These are phyloP conservation scores for Microcebus jonahi DNA, from an alignment of 2,113 vertebrate genomes.

Conservation along the genomic window DNA sequence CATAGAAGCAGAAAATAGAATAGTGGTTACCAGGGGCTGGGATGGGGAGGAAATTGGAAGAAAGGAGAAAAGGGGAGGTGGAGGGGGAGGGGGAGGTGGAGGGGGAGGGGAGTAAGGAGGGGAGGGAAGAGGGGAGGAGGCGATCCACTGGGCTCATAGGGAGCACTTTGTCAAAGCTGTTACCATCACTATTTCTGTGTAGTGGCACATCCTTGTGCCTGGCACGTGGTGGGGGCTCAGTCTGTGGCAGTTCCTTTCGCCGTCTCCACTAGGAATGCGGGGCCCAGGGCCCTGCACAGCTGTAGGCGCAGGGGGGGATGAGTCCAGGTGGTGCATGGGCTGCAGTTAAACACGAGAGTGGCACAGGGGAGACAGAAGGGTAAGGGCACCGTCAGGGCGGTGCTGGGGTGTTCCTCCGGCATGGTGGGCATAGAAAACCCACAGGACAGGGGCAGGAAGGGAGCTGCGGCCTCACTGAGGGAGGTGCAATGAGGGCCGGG, in stretches of 20 bases:
- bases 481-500: background rate
- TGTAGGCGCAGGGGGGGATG: background rate
- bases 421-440: too few species aligned
- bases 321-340: background rate
- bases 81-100: too few species aligned
- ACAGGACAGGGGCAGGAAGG: background rate
- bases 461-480: background rate
- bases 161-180: background rate
- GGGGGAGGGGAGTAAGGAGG: too few species aligned
- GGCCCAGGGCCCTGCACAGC: accelerated
- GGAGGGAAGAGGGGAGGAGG: too few species aligned
- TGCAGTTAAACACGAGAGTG: background rate
- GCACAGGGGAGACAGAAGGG: background rate
- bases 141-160: accelerated
- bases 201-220: background rate
- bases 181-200: background rate
- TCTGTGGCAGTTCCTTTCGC: background rate
- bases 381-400: accelerated
- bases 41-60: background rate
- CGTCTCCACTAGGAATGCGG: background rate
- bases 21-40: background rate
- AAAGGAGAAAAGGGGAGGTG: background rate
- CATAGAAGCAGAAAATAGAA: background rate
- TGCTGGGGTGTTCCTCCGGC: background rate
- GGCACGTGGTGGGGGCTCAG: accelerated